Base-by-base conservation (phyloP, 2,888 invertebrate species). In the Epinotia demarniana region DNA sequence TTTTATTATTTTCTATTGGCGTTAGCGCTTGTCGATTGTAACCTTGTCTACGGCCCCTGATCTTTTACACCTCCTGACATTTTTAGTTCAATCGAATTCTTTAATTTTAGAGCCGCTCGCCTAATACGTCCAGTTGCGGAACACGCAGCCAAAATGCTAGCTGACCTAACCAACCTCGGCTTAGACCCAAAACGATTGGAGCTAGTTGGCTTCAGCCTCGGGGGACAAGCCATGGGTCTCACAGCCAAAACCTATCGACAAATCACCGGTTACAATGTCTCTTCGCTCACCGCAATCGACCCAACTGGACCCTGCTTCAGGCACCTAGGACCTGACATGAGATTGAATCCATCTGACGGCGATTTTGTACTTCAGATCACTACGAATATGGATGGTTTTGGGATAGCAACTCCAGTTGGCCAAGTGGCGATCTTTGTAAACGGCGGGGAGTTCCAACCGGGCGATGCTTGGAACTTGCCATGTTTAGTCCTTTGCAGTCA, bases 241-340 rank as follows among this genome's bases (percentile, higher is more conserved):
- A 85, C 90, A 58, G 92, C 87, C 4, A 92, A 92, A 71, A 82
- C 86, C 79, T 92, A 83, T 75, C 80, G 79, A 67, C 55, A 78
- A 0, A 39, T 88, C 33, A 89, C 91, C 0, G 92, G 91, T 0
- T 78, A 62, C 18, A 91, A 85, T 2, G 78, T 92, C 18, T 85
- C 88, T 0, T 84, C 89, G 74, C 53, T 85, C 12, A 91, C 89
- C 0, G 92, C 83, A 0, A 68, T 92, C 2, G 92, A 92, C 12
- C 91, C 92, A 0, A 77, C 90, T 2, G 92, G 92, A 0, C 91
- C 92, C 2, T 92, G 92, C 79, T 92, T 91, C 78, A 84, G 92
- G 12, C 85, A 89, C 74, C 80, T 88, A 0, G 83, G 84, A 0
- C 90, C 92, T 3, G 85, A 88, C 3, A 82, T 87, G 1, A 81